Conservation (phyloP, 2,797 vertebrate genomes). For the Cryptoprocta ferox region DNA sequence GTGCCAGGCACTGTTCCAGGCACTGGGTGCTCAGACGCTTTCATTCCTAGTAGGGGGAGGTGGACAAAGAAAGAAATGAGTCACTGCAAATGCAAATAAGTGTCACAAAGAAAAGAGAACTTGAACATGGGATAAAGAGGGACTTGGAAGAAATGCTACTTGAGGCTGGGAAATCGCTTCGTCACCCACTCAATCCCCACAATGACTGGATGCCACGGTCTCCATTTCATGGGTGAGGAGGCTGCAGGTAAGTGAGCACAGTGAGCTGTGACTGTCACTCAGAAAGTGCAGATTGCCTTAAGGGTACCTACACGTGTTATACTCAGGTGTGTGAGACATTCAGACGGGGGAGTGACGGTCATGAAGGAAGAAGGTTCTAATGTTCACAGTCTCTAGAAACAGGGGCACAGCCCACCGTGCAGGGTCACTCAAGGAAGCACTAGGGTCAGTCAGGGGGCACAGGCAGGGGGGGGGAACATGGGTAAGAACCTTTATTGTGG, state of each 20-base stretch:
- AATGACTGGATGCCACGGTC: rapidly evolving
- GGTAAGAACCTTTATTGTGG: background rate
- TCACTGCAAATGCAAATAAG: background rate
- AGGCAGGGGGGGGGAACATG: background rate
- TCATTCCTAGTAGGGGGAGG: background rate
- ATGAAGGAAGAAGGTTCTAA: background rate
- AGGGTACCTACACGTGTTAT: background rate
- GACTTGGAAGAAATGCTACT: background rate
- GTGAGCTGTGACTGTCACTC: background rate
- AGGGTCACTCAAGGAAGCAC: rapidly evolving
- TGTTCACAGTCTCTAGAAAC: background rate
- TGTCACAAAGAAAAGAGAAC: background rate
- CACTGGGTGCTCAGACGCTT: background rate
- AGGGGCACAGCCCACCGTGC: rapidly evolving
- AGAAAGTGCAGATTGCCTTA: background rate
- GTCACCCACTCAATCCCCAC: background rate
- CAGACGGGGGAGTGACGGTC: background rate
- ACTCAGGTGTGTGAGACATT: background rate
- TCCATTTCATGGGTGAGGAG: background rate
- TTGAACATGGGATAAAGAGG: background rate
- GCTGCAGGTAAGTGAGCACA: background rate
- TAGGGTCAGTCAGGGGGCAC: background rate
- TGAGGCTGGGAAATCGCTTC: background rate
- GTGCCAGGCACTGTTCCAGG: background rate
- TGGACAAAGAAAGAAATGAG: background rate